phyloP scores from a whole-genome alignment of 2,888 invertebrate species.

The Aphelenchoides bicaudatus region DNA sequence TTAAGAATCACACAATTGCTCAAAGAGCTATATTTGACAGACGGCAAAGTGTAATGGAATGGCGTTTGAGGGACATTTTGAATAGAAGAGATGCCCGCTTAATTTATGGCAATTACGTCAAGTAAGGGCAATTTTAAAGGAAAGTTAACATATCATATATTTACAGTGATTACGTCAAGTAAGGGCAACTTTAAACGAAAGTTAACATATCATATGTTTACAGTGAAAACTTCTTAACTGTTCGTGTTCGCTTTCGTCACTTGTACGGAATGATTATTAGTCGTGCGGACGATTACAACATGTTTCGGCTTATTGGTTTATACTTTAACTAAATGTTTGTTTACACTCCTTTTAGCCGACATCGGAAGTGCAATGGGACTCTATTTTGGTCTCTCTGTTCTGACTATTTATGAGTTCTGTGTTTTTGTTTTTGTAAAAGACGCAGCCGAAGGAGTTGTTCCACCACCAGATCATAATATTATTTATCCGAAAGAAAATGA shows the following conservation, averaged over 20 bases:
- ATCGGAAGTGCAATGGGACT: constrained; percentile 15
- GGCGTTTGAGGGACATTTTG: constrained; percentile 7
- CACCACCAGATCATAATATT: neutral
- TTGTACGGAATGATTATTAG: constrained; percentile 14
- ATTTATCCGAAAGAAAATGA: constrained; percentile 4
- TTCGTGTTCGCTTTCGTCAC: constrained; percentile 9
- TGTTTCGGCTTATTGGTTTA: constrained; percentile 11
- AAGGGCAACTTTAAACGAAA: neutral
- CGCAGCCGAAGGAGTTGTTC: constrained; percentile 6
- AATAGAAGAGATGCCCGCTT: constrained; percentile 7
- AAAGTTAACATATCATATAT: neutral
- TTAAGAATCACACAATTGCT: neutral
- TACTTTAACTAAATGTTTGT: neutral
- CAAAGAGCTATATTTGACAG: neutral
- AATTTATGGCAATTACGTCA: constrained; percentile 9
- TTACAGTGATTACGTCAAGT: neutral
- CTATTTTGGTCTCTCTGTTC: constrained; percentile 14
- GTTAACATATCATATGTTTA: neutral
- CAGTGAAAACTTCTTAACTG: constrained; percentile 1
- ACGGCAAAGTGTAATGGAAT: neutral
- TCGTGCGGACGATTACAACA: constrained; percentile 7
- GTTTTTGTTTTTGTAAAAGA: constrained; percentile 13
- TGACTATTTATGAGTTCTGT: constrained; percentile 16
- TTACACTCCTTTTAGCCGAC: neutral
- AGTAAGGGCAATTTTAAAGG: constrained; percentile 9